Percentiles rank a stretch among this genome's conserved stretches.
phyloP scores from a whole-genome alignment of 2,888 invertebrate species.

The Drosophila cognata region DNA sequence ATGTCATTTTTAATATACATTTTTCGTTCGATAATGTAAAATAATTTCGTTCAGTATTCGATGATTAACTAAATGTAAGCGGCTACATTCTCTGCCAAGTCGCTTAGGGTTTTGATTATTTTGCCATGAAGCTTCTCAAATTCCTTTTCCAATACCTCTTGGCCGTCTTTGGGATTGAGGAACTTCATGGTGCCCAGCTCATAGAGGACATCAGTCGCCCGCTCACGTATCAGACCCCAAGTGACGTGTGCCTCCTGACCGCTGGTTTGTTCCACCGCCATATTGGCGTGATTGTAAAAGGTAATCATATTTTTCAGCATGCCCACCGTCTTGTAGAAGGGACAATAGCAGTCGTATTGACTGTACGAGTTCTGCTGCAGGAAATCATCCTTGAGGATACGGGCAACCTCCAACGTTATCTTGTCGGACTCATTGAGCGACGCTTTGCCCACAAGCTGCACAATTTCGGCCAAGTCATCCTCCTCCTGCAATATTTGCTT shows the following conservation, averaged over 20 bases:
- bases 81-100: conserved; percentile 45
- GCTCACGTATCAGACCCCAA: conserved; percentile 97
- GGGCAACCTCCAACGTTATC: conserved; percentile 99
- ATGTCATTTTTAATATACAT: background rate
- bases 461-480: conserved; percentile 99
- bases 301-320: conserved; percentile 99
- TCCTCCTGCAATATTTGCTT: conserved; percentile 99
- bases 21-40: background rate
- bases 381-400: conserved; percentile 99
- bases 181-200: conserved; percentile 99
- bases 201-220: conserved; percentile 96
- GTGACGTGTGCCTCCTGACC: conserved; percentile 99
- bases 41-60: background rate
- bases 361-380: conserved; percentile 99
- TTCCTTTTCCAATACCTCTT: conserved; percentile 17
- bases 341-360: conserved; percentile 97
- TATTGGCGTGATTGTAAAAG: conserved; percentile 98
- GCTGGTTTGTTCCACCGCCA: conserved; percentile 97
- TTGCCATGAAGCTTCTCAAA: conserved; percentile 28
- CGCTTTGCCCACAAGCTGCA: conserved; percentile 99
- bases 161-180: conserved; percentile 84
- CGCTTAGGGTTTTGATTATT: conserved; percentile 23
- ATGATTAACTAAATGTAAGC: conserved; percentile 1
- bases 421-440: conserved; percentile 99
- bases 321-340: conserved; percentile 99